These are phyloP conservation scores for Isichthys henryi DNA, from an alignment of 2,113 vertebrate species.

Conservation along the genomic window DNA sequence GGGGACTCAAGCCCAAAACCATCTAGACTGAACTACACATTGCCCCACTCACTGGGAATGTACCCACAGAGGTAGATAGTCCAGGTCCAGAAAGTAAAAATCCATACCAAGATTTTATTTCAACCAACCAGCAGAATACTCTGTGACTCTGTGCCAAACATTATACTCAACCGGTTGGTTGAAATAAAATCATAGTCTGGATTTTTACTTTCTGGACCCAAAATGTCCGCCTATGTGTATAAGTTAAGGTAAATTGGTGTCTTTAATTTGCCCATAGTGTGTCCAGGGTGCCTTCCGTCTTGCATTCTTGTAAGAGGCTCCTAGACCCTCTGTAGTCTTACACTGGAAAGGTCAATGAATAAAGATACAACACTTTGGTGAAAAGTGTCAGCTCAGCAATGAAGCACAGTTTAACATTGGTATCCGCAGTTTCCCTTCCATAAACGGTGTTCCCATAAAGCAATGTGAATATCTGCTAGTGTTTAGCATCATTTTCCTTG, in stretches of 20 bases:
- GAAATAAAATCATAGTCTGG: background rate
- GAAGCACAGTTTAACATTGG: background rate
- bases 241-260: background rate
- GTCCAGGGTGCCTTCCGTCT: background rate
- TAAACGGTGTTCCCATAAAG: background rate
- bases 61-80: background rate
- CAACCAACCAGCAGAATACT: background rate
- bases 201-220: background rate
- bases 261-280: background rate
- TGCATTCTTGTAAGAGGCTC: background rate
- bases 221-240: background rate
- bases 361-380: background rate
- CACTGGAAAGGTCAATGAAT: background rate
- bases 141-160: background rate
- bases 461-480: background rate
- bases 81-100: background rate
- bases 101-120: background rate
- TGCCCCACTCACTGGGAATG: background rate
- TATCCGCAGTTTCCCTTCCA: background rate
- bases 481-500: background rate
- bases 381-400: background rate
- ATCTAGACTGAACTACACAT: background rate
- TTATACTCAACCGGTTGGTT: background rate
- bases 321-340: background rate
- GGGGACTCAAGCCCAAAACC: background rate